Conservation (phyloP, 2,797 vertebrate species). For the Macropus fuliginosus region DNA sequence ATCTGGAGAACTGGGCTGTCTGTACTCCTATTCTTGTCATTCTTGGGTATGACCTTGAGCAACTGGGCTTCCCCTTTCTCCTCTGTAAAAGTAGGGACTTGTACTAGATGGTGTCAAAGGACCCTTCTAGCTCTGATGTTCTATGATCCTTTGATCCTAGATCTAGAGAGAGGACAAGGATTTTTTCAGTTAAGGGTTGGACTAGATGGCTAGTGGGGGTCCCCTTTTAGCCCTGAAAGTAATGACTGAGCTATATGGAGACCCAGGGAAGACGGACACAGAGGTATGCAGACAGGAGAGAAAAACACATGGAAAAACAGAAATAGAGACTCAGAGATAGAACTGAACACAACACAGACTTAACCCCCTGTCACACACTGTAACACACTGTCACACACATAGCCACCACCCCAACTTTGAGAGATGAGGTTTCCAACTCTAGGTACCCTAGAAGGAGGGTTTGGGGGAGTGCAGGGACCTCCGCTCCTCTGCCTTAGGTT, state of each 20-base stretch:
- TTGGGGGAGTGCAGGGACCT: background rate
- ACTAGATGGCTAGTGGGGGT: background rate
- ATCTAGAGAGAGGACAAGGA: background rate
- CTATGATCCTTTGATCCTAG: background rate
- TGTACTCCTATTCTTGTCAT: background rate
- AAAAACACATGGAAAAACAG: background rate
- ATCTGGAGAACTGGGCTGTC: background rate
- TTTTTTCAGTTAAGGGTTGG: background rate
- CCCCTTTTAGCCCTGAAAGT: background rate
- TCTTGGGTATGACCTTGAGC: background rate
- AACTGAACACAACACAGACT: background rate
- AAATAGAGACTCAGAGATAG: background rate
- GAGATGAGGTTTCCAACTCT: conserved; percentile 4
- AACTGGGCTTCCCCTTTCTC: background rate
- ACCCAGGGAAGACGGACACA: background rate
- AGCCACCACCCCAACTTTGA: background rate
- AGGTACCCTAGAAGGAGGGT: background rate
- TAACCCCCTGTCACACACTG: background rate
- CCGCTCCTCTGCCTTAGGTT: background rate
- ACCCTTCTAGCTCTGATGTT: background rate
- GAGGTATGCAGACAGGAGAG: background rate
- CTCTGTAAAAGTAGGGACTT: background rate
- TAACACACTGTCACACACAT: background rate
- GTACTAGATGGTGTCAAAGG: background rate
- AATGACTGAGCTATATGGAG: background rate